Conservation (phyloP, 1,140 invertebrate genomes). For the Penaeus indicus region DNA sequence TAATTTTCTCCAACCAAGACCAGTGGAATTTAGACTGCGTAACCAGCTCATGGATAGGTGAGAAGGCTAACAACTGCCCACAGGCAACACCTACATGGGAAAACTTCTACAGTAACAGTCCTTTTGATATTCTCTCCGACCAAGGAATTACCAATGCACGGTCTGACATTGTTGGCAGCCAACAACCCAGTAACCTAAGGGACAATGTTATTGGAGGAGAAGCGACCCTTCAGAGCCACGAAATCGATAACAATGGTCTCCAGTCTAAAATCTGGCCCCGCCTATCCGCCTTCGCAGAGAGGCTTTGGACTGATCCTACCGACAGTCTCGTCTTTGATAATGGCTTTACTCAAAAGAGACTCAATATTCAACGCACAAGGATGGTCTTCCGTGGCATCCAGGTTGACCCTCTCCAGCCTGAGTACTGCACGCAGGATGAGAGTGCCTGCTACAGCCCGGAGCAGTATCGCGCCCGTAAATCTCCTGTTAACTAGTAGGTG, state of each 20-base stretch:
- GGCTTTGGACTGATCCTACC: background rate
- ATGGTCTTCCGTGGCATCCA: conserved; percentile 78
- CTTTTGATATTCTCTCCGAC: conserved; percentile 72
- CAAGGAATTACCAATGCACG: conserved; percentile 68
- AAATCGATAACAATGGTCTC: background rate
- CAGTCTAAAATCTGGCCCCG: background rate
- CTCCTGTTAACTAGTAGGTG: background rate
- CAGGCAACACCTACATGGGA: conserved; percentile 76
- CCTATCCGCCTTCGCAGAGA: background rate
- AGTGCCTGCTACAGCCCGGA: conserved; percentile 72
- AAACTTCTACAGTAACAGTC: conserved; percentile 84
- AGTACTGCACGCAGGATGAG: conserved; percentile 86
- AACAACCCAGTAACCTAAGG: background rate
- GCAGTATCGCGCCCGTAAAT: background rate
- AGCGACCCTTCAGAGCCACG: background rate
- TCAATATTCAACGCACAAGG: conserved; percentile 75
- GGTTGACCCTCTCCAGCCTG: conserved; percentile 80
- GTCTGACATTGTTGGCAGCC: background rate
- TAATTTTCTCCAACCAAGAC: conserved; percentile 89
- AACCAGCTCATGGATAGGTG: conserved; percentile 82
- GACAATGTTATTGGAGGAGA: background rate
- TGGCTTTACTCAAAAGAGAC: background rate
- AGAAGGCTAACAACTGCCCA: conserved; percentile 37
- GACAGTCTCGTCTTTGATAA: background rate
- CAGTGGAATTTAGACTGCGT: conserved; percentile 88